Base-by-base conservation (phyloP, 2,797 vertebrate genomes). In the Furcifer pardalis region DNA sequence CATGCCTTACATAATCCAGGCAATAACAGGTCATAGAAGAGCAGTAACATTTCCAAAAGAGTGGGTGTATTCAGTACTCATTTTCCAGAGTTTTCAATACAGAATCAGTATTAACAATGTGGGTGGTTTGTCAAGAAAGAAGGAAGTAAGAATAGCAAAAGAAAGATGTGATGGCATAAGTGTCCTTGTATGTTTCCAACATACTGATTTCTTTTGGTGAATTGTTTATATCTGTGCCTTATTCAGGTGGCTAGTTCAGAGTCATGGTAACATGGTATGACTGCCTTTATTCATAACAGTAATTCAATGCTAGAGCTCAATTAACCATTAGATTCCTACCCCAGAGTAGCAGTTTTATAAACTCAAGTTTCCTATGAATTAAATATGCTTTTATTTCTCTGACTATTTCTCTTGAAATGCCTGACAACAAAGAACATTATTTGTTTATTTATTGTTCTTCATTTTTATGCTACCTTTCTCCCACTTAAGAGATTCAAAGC, bases 221-320 rank as follows among this genome's bases (percentile, higher is more conserved):
- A 71, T 63, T 89, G 52, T 85, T 91, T 90, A 65, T 82, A 83
- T 84, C 60, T 76, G 65, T 81, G 77, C 32, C 68, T 91, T 90
- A 88, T 89, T 92, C 90, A 92, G 88, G 49, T 87, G 69, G 62
- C 56, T 84, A 69, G 72, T 66, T 88, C 86, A 92, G 88, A 93
- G 89, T 94, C 91, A 91, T 84, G 79, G 88, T 25, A 82, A 83
- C 89, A 86, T 0, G 1, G 85, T 63, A 90, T 32, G 86, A 68
- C 86, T 63, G 79, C 62, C 71, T 71, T 81, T 81, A 60, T 69
- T 82, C 68, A 52, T 60, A 69, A 49, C 25, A 69, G 81, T 81
- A 25, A 82, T 62, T 86, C 52, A 68, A 44, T 60, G 27, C 77
- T 69, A 52, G 42, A 35, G 8, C 30, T 49, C 37, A 56, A 69